Evolutionary conservation across 2,888 invertebrate species (phyloP).

Genomic region (Melanchra persicariae): DNA sequence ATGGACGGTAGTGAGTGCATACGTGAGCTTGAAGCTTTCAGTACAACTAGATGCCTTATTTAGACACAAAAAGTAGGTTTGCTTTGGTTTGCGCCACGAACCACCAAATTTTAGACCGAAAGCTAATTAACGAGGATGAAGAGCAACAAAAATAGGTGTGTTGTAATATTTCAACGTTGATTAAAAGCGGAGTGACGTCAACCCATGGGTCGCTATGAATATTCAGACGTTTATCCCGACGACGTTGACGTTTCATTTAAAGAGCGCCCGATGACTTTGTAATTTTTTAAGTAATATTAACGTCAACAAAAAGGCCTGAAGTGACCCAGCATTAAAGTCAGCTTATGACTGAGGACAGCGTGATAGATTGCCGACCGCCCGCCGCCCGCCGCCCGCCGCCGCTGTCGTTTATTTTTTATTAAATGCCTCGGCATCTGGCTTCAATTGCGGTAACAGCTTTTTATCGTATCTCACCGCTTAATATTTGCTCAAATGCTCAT

Average conservation of each 20-base stretch:
- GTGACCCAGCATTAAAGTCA: constrained; percentile 90
- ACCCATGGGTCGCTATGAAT: constrained; percentile 73
- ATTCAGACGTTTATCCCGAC: constrained; percentile 80
- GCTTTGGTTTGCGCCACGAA: constrained; percentile 21
- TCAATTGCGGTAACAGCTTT: constrained; percentile 86
- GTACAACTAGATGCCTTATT: constrained; percentile 46
- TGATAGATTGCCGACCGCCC: constrained; percentile 87
- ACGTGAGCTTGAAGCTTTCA: constrained; percentile 33
- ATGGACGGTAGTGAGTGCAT: constrained; percentile 37
- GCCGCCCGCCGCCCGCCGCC: too few relatives aligned
- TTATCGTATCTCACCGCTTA: constrained; percentile 73
- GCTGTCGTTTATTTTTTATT: constrained; percentile 87
- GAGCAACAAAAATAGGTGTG: constrained; percentile 69
- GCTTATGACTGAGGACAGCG: constrained; percentile 88
- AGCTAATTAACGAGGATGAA: constrained; percentile 65
- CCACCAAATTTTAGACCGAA: constrained; percentile 53
- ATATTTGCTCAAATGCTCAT: constrained; percentile 70
- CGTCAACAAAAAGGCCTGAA: constrained; percentile 89
- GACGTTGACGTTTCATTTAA: constrained; percentile 83
- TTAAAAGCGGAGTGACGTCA: constrained; percentile 70
- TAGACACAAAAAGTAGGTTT: constrained; percentile 28
- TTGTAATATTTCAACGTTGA: constrained; percentile 73
- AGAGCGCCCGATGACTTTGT: constrained; percentile 82
- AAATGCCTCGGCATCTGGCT: constrained; percentile 85
- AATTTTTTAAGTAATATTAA: constrained; percentile 87